Conservation (phyloP, 1,140 invertebrate species). For the Riptortus pedestris region DNA sequence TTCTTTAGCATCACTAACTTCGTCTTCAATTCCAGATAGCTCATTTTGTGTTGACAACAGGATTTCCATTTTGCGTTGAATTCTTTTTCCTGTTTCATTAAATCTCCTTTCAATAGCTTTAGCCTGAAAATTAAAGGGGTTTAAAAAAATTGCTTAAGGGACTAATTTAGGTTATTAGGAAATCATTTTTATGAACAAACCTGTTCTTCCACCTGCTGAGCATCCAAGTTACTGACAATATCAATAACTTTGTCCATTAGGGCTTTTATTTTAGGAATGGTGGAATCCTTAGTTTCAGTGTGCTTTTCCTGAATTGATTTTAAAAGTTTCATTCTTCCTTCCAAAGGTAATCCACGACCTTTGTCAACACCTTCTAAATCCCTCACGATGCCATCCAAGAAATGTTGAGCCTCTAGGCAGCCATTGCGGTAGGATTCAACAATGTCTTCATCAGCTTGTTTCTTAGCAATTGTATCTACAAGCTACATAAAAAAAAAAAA, state of each 20-base stretch:
- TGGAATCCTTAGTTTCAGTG: constrained; percentile 36
- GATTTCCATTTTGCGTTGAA: constrained; percentile 70
- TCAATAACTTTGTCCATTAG: constrained; percentile 60
- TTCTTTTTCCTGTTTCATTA: constrained; percentile 68
- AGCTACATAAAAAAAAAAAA: constrained; percentile 39
- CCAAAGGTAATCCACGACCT: constrained; percentile 57
- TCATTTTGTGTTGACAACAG: constrained; percentile 68
- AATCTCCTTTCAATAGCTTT: constrained; percentile 72
- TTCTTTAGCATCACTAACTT: constrained; percentile 57
- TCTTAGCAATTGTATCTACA: constrained; percentile 58
- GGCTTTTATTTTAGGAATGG: constrained; percentile 54
- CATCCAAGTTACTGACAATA: constrained; percentile 73
- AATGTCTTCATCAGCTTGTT: constrained; percentile 59
- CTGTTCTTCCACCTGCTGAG: constrained; percentile 82
- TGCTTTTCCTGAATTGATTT: constrained; percentile 39
- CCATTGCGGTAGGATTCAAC: constrained; percentile 68
- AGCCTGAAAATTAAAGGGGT: constrained; percentile 44
- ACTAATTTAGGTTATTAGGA: too few species aligned
- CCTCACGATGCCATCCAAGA: constrained; percentile 68
- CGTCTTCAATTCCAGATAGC: constrained; percentile 44
- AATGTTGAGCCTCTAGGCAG: constrained; percentile 62
- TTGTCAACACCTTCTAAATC: constrained; percentile 70
- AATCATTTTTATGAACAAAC: too few species aligned
- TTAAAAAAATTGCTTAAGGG: not conserved
- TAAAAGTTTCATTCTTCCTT: not conserved